Conservation (phyloP, 2,113 vertebrate species). For the Seriola dumerili region DNA sequence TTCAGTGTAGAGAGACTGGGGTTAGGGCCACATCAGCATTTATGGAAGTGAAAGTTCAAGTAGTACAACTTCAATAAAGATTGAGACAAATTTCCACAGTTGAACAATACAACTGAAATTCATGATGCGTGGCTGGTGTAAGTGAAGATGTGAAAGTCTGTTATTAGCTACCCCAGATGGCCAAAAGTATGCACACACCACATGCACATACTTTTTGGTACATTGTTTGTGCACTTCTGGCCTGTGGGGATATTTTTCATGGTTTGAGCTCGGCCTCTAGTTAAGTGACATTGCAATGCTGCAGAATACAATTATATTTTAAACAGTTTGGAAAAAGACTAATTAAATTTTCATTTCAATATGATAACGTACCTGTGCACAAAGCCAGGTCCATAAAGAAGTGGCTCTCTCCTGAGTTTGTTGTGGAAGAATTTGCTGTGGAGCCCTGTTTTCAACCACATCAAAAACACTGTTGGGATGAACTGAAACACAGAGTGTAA, state of each 20-base stretch:
- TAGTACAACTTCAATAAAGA: not conserved
- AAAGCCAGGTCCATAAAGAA: no score
- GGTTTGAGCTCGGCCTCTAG: not conserved
- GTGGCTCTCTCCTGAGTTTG: no score
- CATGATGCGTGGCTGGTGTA: not conserved
- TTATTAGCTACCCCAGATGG: not conserved
- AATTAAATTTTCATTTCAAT: not conserved
- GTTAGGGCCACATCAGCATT: not conserved
- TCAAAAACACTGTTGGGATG: no score
- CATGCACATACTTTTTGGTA: not conserved
- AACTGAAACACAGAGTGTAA: no score
- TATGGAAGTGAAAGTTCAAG: not conserved
- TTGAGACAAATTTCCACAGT: not conserved
- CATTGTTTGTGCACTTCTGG: not conserved
- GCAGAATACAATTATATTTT: not conserved
- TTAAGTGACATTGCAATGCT: not conserved
- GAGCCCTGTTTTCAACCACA: no score
- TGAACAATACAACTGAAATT: not conserved
- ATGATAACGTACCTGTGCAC: no score
- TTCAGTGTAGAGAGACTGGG: not conserved
- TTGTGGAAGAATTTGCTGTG: no score
- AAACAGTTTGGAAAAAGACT: not conserved
- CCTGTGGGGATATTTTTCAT: not conserved
- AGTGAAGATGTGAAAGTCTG: not conserved
- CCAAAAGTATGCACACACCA: not conserved